Evolutionary conservation across 2,888 invertebrate genomes (phyloP), one percentile per base, ranked within the genome.

Genomic region (Gandaritis pyraliata): DNA sequence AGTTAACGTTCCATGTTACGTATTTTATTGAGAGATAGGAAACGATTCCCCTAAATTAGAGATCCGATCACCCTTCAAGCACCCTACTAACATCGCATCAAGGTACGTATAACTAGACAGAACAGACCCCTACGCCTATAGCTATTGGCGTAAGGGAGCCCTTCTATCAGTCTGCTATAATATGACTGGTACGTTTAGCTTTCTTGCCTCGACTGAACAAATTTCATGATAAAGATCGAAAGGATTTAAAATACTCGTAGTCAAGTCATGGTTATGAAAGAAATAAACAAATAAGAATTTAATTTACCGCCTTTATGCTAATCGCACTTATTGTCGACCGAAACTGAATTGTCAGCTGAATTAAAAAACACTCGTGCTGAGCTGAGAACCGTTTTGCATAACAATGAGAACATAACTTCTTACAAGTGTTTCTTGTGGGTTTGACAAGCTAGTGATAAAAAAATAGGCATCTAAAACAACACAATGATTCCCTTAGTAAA

Each of bases 331-430:
- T n/a, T n/a, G n/a, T n/a, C n/a, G 23, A 0, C 23, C 6, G 23
- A 23, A 1, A 3, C 23, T 68, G 58, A 61, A 74, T 76, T 69
- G 72, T 70, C 74, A 72, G 70, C 58, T 59, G 47, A 61, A 78
- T n/a, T 69, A 67, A 70, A 70, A 70, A 70, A 68, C 53, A 50
- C 58, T 66, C 69, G 66, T 66, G 67, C 66, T 63, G 61, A 72
- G 60, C 45, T 15, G 43, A 47, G 30, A 65, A 66, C 61, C 7
- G 58, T 66, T 82, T 81, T 77, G 73, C 80, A 74, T 77, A 65
- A 61, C 70, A 73, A 74, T 69, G 70, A 75, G 78, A 72, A 66
- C 46, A 45, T 71, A 36, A 65, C 45, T 30, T 11, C 33, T 33
- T 33, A 33, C 33, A 33, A 11, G 33, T 33, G 10, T 10, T 33